These are phyloP conservation scores for Corythornis madagascariensis DNA, from an alignment of 2,113 vertebrate species.

Conservation along the genomic window DNA sequence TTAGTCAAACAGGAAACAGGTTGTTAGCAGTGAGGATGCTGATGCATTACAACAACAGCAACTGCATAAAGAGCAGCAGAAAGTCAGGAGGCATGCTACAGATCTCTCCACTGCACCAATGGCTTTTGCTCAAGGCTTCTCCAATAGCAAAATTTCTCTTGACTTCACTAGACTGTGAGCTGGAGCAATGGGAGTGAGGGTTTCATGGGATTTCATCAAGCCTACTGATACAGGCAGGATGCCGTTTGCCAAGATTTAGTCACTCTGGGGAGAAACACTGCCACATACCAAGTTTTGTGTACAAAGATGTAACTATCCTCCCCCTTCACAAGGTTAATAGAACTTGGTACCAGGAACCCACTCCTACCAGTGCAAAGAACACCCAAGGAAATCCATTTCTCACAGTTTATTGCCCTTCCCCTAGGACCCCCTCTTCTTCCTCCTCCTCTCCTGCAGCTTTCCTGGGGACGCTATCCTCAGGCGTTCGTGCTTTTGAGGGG, in stretches of 20 bases:
- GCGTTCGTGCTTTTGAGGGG: too few relatives aligned
- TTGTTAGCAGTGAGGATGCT: neutral
- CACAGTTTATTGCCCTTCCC: accelerated
- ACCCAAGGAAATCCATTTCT: neutral
- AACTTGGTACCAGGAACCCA: neutral
- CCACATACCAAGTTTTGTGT: accelerated
- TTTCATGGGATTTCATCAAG: neutral
- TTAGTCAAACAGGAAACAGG: accelerated
- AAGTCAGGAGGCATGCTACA: neutral
- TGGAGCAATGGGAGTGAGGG: neutral
- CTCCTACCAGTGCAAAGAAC: neutral
- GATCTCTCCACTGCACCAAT: neutral
- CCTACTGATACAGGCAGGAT: neutral
- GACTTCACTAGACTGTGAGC: neutral
- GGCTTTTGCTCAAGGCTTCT: neutral
- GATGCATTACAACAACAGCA: neutral
- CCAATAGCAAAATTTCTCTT: neutral
- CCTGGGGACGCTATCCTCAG: too few relatives aligned
- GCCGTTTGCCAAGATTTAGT: neutral
- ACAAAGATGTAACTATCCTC: neutral
- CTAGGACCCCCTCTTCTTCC: accelerated
- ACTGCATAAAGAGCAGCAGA: neutral
- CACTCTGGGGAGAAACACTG: neutral
- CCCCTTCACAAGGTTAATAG: neutral
- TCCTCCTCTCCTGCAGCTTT: too few relatives aligned